A percentile compares a stretch with the other conserved stretches of the same genome.
Evolutionary conservation across 2,888 invertebrate genomes (phyloP).

Genomic region (Homarus gammarus): DNA sequence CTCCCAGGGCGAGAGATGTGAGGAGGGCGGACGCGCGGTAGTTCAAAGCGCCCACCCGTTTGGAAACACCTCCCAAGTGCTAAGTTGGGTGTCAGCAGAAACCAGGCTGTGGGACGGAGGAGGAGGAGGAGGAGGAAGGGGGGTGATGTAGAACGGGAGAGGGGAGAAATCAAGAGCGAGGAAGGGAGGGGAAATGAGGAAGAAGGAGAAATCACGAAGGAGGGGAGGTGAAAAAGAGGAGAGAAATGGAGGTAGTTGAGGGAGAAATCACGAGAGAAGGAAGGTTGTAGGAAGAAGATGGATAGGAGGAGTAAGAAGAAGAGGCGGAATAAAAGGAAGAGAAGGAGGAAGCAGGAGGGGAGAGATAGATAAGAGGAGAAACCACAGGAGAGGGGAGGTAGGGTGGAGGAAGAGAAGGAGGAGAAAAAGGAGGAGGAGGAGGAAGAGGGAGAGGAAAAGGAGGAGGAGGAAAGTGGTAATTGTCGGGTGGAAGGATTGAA

Average conservation of each 20-base stretch:
- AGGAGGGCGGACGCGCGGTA: neutral
- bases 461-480: conserved; percentile 8
- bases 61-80: conserved; percentile 24
- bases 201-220: too few relatives aligned
- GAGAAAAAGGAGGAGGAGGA: neutral
- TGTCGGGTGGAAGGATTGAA: conserved; percentile 11
- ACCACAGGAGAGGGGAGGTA: too few relatives aligned
- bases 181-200: too few relatives aligned
- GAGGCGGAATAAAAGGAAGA: neutral
- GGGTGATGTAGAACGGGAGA: too few relatives aligned
- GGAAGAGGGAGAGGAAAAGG: conserved; percentile 4
- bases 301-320: too few relatives aligned
- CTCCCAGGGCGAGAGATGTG: too few relatives aligned
- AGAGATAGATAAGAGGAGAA: conserved; percentile 1
- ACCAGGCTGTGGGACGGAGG: conserved; percentile 2
- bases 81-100: conserved; percentile 24
- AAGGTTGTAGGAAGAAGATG: neutral
- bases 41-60: conserved; percentile 33
- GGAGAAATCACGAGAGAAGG: neutral
- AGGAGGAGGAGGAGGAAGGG: neutral
- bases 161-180: too few relatives aligned
- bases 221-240: too few relatives aligned
- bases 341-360: neutral
- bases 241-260: neutral
- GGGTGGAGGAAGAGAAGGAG: too few relatives aligned